Evolutionary conservation across 2,888 invertebrate species (phyloP).

Genomic region (Colostygia pectinataria): DNA sequence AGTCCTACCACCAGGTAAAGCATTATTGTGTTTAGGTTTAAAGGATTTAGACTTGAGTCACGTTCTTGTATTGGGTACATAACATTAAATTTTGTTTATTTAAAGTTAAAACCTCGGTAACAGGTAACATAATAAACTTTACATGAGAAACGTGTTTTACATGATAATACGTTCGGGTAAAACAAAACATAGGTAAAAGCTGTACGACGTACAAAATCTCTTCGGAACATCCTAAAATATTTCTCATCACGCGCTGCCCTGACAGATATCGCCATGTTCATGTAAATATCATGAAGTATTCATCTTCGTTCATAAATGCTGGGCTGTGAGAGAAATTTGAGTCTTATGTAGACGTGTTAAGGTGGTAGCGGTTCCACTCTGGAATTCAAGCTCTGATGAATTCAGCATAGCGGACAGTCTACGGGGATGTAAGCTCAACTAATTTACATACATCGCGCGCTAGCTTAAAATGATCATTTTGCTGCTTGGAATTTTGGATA

Average conservation of each 20-base stretch:
- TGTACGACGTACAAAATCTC: not conserved
- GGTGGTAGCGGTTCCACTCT: constrained; percentile 16
- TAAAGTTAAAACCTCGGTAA: too few relatives aligned
- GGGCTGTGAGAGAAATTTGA: constrained; percentile 2
- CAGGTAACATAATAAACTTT: too few relatives aligned
- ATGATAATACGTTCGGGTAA: too few relatives aligned
- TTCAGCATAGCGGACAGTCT: constrained; percentile 45
- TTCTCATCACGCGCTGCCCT: constrained; percentile 29
- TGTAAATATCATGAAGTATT: constrained; percentile 37
- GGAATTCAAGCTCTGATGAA: constrained; percentile 44
- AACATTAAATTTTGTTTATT: too few relatives aligned
- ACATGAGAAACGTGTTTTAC: too few relatives aligned
- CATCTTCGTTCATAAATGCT: constrained; percentile 29
- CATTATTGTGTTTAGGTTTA: too few relatives aligned
- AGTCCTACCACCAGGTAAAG: too few relatives aligned
- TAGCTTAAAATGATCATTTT: constrained; percentile 37
- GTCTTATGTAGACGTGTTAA: constrained; percentile 15
- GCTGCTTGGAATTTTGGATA: not conserved
- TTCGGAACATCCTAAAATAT: constrained; percentile 19
- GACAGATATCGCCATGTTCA: constrained; percentile 36
- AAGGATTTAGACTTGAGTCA: too few relatives aligned
- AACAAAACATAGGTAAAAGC: not conserved
- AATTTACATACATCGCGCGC: constrained; percentile 52
- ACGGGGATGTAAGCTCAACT: constrained; percentile 39
- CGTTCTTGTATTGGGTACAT: too few relatives aligned